phyloP scores from a whole-genome alignment of 2,113 vertebrate species.

The Abramis brama region DNA sequence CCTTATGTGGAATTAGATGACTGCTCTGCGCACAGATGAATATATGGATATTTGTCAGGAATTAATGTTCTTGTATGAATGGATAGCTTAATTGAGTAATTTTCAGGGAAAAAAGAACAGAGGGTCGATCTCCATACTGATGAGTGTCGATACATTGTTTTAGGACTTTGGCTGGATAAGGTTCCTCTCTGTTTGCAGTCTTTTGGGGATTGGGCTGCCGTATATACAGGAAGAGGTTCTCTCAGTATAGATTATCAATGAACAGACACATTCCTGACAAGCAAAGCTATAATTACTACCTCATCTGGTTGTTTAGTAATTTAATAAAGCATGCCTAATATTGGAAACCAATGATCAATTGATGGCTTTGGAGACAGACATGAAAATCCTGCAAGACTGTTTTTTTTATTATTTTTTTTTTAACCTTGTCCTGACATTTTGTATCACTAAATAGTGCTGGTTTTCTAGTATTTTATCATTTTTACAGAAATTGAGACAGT shows the following conservation, averaged over 20 bases:
- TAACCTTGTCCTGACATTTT: not conserved
- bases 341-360: not conserved
- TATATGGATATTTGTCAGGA: conserved; percentile 39
- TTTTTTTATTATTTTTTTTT: not conserved
- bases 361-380: conserved; percentile 16
- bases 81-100: conserved; percentile 67
- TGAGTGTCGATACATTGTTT: conserved; percentile 69
- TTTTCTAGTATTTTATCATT: not conserved
- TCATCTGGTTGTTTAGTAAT: conserved; percentile 22
- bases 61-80: conserved; percentile 56
- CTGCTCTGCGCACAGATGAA: conserved; percentile 48
- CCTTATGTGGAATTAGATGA: conserved; percentile 64
- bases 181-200: not conserved
- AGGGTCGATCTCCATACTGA: conserved; percentile 65
- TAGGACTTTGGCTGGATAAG: conserved; percentile 34
- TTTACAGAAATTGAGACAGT: not conserved
- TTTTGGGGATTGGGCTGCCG: conserved; percentile 3
- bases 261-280: conserved; percentile 11
- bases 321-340: conserved; percentile 19
- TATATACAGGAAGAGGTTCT: conserved; percentile 10
- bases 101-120: conserved; percentile 67
- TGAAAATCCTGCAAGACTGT: not conserved
- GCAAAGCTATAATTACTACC: conserved; percentile 23
- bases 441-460: not conserved
- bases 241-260: conserved; percentile 25